Conservation (phyloP, 2,113 vertebrate genomes). For the Melanocharis versteri region DNA sequence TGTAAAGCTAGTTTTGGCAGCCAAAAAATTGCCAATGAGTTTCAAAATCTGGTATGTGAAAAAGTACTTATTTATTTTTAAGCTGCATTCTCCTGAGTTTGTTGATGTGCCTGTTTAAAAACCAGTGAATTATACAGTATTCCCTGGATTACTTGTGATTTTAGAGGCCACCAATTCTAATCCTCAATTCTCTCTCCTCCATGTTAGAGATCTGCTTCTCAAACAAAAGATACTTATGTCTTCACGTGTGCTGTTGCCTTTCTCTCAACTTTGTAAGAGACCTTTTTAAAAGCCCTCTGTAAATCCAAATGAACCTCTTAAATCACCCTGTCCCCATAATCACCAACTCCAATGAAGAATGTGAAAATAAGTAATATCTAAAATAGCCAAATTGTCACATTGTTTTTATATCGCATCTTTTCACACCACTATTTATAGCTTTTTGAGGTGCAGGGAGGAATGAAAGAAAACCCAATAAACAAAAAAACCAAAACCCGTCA, state of each 20-base stretch:
- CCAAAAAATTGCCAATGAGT: not conserved
- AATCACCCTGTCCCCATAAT: not conserved
- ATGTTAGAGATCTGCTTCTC: not conserved
- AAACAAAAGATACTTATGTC: not conserved
- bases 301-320: not conserved
- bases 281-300: not conserved
- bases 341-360: not conserved
- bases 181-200: not conserved
- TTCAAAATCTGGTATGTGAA: not conserved
- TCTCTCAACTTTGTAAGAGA: not conserved
- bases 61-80: not conserved
- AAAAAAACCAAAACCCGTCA: not conserved
- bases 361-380: not conserved
- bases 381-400: rapidly evolving
- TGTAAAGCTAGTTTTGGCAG: not conserved
- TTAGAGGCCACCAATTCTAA: not conserved
- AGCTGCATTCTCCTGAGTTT: not conserved
- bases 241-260: not conserved
- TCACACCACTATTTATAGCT: not conserved
- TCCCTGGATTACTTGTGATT: not conserved
- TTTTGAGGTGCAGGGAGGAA: not conserved
- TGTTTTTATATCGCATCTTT: rapidly evolving
- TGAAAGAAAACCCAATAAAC: not conserved
- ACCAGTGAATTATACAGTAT: not conserved
- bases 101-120: not conserved